These are phyloP conservation scores for Pseudachorutes palmiensis DNA, from an alignment of 1,140 invertebrate species.

Conservation along the genomic window DNA sequence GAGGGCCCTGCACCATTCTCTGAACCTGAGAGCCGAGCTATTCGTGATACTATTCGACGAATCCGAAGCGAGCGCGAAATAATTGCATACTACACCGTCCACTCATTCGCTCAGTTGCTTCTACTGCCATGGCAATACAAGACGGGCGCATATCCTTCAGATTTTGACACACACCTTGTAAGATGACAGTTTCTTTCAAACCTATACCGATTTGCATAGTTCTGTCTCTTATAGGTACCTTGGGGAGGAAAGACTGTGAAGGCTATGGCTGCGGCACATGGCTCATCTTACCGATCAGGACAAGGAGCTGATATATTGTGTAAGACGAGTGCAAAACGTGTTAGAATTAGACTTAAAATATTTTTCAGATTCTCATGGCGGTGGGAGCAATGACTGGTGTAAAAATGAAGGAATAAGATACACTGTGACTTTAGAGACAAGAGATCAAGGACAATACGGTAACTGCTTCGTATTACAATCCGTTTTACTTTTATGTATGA, in stretches of 20 bases:
- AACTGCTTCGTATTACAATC: not conserved
- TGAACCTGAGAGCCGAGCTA: not conserved
- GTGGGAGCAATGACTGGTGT: not conserved
- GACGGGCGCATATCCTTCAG: not conserved
- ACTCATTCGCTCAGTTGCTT: not conserved
- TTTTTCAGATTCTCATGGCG: not conserved
- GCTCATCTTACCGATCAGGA: not conserved
- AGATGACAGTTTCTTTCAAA: too few species aligned
- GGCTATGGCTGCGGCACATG: not conserved
- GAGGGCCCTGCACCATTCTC: not conserved
- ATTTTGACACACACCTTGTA: not conserved
- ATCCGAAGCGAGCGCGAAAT: not conserved
- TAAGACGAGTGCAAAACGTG: not conserved
- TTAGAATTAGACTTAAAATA: not conserved
- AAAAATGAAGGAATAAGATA: not conserved
- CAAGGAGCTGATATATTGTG: not conserved
- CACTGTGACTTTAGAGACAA: not conserved
- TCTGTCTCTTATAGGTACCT: too few species aligned
- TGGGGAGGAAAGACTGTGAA: not conserved
- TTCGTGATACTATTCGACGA: not conserved
- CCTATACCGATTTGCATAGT: too few species aligned
- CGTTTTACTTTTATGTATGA: not conserved
- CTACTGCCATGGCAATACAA: not conserved
- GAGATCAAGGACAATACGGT: constrained; percentile 1
- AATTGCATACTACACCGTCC: not conserved